Evolutionary conservation across 1,140 invertebrate species (phyloP), one percentile per base, ranked within the genome.

Genomic region (Anadara kagoshimensis): DNA sequence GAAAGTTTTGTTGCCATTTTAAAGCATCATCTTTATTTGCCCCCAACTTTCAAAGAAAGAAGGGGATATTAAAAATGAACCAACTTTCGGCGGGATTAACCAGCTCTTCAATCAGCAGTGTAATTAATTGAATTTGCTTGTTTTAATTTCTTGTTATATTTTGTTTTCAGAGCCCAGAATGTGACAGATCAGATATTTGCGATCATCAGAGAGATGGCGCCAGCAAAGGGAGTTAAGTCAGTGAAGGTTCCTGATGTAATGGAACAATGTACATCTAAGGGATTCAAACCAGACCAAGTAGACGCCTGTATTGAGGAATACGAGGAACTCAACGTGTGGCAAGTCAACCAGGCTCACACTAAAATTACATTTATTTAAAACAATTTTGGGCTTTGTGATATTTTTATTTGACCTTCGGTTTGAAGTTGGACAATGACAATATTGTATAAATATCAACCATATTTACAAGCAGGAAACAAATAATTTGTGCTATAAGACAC

Each of bases 281-380:
- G 97, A 53, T 98, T 95, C 89, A 97, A 94, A 82, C 94, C 94
- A 0, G 93, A 95, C 82, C 93, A 97, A 89, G 92, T 99, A 72
- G 94, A 97, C 73, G 93, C 94, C 29, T 97, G 96, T 83, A 94
- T 99, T 79, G 95, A 97, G 80, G 94, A 97, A 82, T 99, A 99
- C 84, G 97, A 99, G 89, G 93, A 95, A 82, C 90, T 98, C 4
- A 98, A 98, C 86, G 94, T 99, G 0, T 98, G 97, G 97, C 95
- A 96, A 86, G 93, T 98, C 56, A 98, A 98, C 90, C 73, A 82
- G 43, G 85, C 87, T 7, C 74, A 80, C 29, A 82, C 84, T 0
- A 85, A 84, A 62, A 76, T 88, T 41, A 87, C 86, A 11, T 85
- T 88, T 65, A 79, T 88, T 18, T 87, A 80, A 73, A 59, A 3